Evolutionary conservation across 2,113 vertebrate genomes (phyloP).

Genomic region (Vidua macroura): DNA sequence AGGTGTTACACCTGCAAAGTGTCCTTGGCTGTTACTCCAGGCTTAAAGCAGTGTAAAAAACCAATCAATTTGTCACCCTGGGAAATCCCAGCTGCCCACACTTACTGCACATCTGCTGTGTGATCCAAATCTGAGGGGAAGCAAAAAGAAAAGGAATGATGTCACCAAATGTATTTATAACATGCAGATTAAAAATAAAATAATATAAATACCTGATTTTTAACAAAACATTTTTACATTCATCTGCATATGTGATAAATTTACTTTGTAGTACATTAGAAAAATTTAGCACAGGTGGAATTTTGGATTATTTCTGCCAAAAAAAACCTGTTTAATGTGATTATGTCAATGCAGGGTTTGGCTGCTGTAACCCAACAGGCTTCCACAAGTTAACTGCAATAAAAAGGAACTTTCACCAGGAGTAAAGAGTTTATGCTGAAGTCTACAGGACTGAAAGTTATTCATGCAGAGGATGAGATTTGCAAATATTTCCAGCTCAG

Average conservation of each 20-base stretch:
- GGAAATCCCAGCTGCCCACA: slow-evolving; percentile 52
- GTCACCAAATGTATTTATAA: not conserved
- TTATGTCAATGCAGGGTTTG: not conserved
- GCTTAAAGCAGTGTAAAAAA: not conserved
- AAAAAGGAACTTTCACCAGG: not conserved
- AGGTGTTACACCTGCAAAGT: not conserved
- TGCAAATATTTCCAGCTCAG: not conserved
- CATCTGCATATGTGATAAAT: not conserved
- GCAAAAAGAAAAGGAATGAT: not conserved
- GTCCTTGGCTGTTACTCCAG: not conserved
- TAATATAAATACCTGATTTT: not conserved
- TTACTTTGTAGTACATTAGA: not conserved
- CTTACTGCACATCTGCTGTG: slow-evolving; percentile 98
- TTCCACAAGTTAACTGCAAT: not conserved
- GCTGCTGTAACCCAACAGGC: not conserved
- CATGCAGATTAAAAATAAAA: not conserved
- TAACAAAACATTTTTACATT: not conserved
- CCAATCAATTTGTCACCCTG: not conserved
- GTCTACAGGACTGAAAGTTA: not conserved
- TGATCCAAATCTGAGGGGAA: slow-evolving; percentile 90
- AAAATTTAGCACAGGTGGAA: not conserved
- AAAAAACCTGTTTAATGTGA: not conserved
- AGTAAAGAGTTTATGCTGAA: not conserved
- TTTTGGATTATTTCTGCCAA: not conserved
- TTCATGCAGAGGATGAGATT: not conserved